Percentiles rank a stretch among this genome's conserved stretches.
phyloP scores from a whole-genome alignment of 2,797 vertebrate species.

The Podarcis siculus region DNA sequence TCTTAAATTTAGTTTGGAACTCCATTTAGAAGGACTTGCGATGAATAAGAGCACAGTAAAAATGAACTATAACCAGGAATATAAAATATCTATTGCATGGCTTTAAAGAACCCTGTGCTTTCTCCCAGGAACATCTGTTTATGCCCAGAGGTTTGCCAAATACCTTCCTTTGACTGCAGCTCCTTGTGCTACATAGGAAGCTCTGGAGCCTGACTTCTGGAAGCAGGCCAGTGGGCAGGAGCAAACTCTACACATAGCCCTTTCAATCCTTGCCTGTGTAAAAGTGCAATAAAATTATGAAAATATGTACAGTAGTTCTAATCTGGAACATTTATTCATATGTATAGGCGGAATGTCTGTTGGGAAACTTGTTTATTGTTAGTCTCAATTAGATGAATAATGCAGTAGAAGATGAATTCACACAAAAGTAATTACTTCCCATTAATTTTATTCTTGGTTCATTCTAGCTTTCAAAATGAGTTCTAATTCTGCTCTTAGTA shows the following conservation, averaged over 20 bases:
- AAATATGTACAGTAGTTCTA: background rate
- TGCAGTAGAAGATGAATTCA: background rate
- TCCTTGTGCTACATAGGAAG: background rate
- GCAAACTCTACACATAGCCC: background rate
- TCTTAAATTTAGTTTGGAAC: background rate
- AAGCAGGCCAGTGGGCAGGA: background rate
- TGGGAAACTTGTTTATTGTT: background rate
- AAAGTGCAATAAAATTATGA: background rate
- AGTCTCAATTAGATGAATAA: background rate
- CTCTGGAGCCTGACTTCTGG: background rate
- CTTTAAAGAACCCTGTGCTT: background rate
- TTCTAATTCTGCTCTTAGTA: background rate
- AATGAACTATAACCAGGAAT: background rate
- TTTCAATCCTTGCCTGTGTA: background rate
- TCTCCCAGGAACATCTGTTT: background rate
- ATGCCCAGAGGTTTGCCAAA: background rate
- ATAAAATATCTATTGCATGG: background rate
- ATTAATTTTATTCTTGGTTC: background rate
- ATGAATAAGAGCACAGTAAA: background rate
- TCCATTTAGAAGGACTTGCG: background rate
- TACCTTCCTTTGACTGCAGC: background rate
- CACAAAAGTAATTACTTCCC: background rate
- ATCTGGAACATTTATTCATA: constrained; percentile 8
- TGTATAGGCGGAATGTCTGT: background rate
- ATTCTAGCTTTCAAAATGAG: background rate